phyloP scores from a whole-genome alignment of 1,140 invertebrate genomes.

The Thaumatotibia leucotreta region DNA sequence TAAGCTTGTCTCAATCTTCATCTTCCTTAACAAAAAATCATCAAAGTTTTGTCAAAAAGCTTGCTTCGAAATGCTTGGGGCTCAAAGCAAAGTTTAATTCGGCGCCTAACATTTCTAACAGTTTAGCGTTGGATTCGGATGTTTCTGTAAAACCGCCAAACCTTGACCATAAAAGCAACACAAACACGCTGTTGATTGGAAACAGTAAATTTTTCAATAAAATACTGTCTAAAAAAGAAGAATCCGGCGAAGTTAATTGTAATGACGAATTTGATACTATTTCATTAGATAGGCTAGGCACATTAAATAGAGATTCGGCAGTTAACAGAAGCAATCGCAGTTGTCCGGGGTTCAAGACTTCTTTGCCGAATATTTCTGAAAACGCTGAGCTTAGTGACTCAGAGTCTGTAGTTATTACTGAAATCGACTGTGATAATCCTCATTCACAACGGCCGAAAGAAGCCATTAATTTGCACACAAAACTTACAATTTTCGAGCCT shows the following conservation, averaged over 20 bases:
- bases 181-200: conserved; percentile 58
- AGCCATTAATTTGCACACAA: conserved; percentile 43
- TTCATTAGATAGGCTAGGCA: conserved; percentile 62
- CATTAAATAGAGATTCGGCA: conserved; percentile 58
- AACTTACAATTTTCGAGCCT: conserved; percentile 57
- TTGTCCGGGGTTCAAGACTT: conserved; percentile 70
- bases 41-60: conserved; percentile 72
- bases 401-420: conserved; percentile 33
- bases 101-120: conserved; percentile 71
- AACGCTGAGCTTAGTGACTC: conserved; percentile 63
- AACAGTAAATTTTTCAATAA: conserved; percentile 71
- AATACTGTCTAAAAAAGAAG: conserved; percentile 65
- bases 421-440: conserved; percentile 35
- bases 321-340: conserved; percentile 70
- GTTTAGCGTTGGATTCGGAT: conserved; percentile 44
- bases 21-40: conserved; percentile 63
- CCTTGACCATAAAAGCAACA: conserved; percentile 42
- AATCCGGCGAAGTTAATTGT: conserved; percentile 63
- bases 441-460: conserved; percentile 26
- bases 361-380: conserved; percentile 68
- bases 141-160: conserved; percentile 54
- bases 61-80: conserved; percentile 76
- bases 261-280: conserved; percentile 71
- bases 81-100: conserved; percentile 70
- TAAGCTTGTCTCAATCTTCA: conserved; percentile 65